Base-by-base conservation (phyloP, 1,140 invertebrate species). In the Heliconius himera region DNA sequence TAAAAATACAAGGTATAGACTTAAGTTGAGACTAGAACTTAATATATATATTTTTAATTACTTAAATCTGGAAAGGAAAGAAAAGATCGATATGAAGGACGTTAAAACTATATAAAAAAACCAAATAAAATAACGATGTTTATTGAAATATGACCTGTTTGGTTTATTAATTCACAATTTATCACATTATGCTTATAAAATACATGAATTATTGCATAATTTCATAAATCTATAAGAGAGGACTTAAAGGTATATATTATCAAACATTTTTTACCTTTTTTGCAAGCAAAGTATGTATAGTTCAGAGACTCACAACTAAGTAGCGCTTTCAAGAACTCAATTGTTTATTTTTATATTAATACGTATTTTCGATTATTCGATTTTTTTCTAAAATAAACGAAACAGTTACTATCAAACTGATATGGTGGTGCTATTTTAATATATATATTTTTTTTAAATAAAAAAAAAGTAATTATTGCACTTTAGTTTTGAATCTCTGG, bases 101-200 rank as follows among this genome's bases (percentile, higher is more conserved):
- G 13, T 16, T 0, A 46, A 46, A 29, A 66, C 0, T 66, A 13
- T 13, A 66, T 66, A 38, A 73, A 36, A 54, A 66, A 76, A 76
- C 36, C 49, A 66, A 70, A 71, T 49, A 80, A 82, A 81, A 81
- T 81, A 82, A 77, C 56, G 76, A 36, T 46, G 74, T 74, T 79
- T 73, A 77, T 77, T 82, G 79, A 81, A 74, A 80, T 85, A 82
- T 81, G 82, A 82, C 77, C 72, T 84, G 78, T 82, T 71, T 79
- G 54, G 74, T 80, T 82, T 82, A 80, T 76, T 81, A 51, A 76
- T 66, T 66, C 60, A 66, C 22, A 66, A 66, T 71, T 84, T 89
- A 89, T 89, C 88, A 89, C 88, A 88, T 85, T 85, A 83, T 78
- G 77, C 85, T 87, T 88, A 87, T 81, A 76, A 78, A 76, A 79